Evolutionary conservation across 2,888 invertebrate species (phyloP), one percentile per base, ranked within the genome.

Genomic region (Globia sparganii): DNA sequence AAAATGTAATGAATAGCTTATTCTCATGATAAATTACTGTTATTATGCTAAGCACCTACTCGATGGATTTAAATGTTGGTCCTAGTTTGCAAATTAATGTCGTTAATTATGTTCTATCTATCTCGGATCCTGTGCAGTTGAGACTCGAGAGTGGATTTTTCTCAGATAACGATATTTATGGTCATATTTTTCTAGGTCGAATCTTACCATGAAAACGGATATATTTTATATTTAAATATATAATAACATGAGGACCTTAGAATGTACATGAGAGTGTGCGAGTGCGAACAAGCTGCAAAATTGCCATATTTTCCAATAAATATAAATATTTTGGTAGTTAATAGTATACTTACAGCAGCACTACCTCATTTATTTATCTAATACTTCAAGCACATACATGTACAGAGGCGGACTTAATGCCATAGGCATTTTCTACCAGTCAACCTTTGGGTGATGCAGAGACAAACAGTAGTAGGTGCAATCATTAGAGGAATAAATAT

Each of bases 1-100:
- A 87, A 75, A 84, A 81, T 40, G 13, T 78, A 77, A 85, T 81
- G 72, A 84, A 86, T 87, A 72, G 76, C 80, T 69, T 77, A 72
- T 81, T 65, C 65, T 43, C 73, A 72, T 84, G 74, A 84, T 81
- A 75, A 86, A 83, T 71, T 74, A 74, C 59, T 21, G 75, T 66
- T 78, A 71, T 87, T 80, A 80, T 68, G 43, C 66, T 73, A 75
- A 84, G 81, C 68, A 79, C 67, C 68, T 86, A 72, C 56, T 77
- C 73, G 61, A 56, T 79, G 66, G 84, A 84, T 86, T 83, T 80
- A 78, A 83, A 83, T 83, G 72, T 83, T 70, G 56, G 34, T n/a
- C n/a, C n/a, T 67, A 34, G 59, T 70, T 62, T 62, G 65, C 40
- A 68, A 77, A 85, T 77, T 74, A 86, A 84, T 82, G 75, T 73